Evolutionary conservation across 1,140 invertebrate species (phyloP).

Genomic region (Holotrichia oblita): DNA sequence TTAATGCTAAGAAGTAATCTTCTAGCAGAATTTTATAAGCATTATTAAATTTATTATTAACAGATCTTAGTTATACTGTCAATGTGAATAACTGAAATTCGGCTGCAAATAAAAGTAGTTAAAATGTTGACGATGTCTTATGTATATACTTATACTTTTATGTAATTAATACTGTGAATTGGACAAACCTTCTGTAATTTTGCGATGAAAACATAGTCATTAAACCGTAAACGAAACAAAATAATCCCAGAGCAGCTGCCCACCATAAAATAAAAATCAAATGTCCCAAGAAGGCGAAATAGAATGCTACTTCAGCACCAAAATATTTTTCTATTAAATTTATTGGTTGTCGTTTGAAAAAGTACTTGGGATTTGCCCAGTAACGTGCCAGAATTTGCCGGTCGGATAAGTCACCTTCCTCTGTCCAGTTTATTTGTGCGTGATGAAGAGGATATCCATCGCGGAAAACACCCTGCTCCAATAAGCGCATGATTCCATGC

Average conservation of each 20-base stretch:
- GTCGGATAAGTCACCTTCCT: constrained; percentile 59
- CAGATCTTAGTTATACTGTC: too few relatives aligned
- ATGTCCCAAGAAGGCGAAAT: constrained; percentile 65
- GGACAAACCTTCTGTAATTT: neutral
- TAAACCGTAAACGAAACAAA: constrained; percentile 42
- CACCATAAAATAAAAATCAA: constrained; percentile 67
- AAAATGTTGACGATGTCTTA: too few relatives aligned
- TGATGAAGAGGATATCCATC: constrained; percentile 74
- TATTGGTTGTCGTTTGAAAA: constrained; percentile 62
- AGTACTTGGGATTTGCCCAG: constrained; percentile 63
- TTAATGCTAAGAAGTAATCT: too few relatives aligned
- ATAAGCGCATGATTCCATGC: constrained; percentile 67
- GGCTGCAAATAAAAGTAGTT: too few relatives aligned
- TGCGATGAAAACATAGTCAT: constrained; percentile 11
- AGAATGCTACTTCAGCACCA: constrained; percentile 60
- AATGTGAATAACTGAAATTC: too few relatives aligned
- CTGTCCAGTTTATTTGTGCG: constrained; percentile 56
- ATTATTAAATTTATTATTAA: too few relatives aligned
- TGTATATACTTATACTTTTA: too few relatives aligned
- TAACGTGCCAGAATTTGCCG: constrained; percentile 55
- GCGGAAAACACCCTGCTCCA: constrained; percentile 65
- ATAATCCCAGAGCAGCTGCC: constrained; percentile 64
- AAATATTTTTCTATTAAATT: constrained; percentile 58
- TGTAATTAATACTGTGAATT: neutral
- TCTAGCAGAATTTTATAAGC: too few relatives aligned